These are phyloP conservation scores for Atta cephalotes DNA, from an alignment of 1,140 invertebrate species.

Conservation along the genomic window DNA sequence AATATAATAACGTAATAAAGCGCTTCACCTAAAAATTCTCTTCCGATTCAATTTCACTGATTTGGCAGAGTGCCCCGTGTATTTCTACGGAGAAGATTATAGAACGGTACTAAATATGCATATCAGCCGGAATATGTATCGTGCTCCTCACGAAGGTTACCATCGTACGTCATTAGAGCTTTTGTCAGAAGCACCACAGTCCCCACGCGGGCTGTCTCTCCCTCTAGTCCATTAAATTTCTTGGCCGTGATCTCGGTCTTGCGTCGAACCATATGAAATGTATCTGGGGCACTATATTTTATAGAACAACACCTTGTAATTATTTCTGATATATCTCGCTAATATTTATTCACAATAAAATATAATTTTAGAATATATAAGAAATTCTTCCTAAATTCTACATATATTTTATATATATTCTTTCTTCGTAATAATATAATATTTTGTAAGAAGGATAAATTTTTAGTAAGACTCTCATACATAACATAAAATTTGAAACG, in stretches of 20 bases:
- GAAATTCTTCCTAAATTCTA: background rate
- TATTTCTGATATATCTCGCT: background rate
- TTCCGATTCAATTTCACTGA: constrained; percentile 60
- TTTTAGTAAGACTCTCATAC: no score
- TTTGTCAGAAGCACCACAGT: constrained; percentile 44
- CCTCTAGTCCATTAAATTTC: constrained; percentile 56
- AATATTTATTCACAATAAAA: constrained; percentile 6
- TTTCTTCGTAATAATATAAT: background rate
- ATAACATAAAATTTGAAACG: no score
- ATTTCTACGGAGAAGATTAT: constrained; percentile 43
- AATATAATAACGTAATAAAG: constrained; percentile 61
- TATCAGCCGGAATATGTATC: constrained; percentile 58
- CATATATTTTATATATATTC: background rate
- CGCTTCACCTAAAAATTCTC: constrained; percentile 50
- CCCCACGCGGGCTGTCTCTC: constrained; percentile 7
- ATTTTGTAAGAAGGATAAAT: background rate
- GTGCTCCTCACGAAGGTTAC: constrained; percentile 58
- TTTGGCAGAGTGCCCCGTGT: constrained; percentile 53
- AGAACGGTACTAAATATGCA: constrained; percentile 57
- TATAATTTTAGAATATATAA: background rate
- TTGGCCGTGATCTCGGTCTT: constrained; percentile 56
- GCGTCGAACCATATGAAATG: constrained; percentile 48
- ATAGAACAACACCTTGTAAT: constrained; percentile 43
- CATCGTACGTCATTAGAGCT: constrained; percentile 59
- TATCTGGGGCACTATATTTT: constrained; percentile 53